Evolutionary conservation across 2,113 vertebrate species (phyloP).

Genomic region (Melanostigma gelatinosum): DNA sequence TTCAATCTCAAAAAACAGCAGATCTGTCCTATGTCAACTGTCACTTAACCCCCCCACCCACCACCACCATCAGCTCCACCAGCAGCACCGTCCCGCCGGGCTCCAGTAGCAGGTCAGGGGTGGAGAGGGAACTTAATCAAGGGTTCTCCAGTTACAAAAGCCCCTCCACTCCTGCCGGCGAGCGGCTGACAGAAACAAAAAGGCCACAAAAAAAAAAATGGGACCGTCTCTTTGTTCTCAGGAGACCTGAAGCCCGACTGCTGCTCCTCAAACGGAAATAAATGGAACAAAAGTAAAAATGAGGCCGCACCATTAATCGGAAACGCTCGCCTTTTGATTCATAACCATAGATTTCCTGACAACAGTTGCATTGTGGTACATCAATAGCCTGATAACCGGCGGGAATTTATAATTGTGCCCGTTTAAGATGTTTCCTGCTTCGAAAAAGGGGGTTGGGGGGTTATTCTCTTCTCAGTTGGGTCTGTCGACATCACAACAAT

Average conservation of each 20-base stretch:
- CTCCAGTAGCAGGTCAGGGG: constrained; percentile 66
- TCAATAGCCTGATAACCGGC: not conserved
- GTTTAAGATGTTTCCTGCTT: not conserved
- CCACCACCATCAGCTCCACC: constrained; percentile 23
- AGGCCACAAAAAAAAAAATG: constrained; percentile 42
- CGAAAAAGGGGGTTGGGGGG: not conserved
- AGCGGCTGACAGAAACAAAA: constrained; percentile 58
- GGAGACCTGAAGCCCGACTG: constrained; percentile 21
- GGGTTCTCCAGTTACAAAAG: constrained; percentile 82
- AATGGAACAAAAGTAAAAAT: not conserved
- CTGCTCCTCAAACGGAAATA: constrained; percentile 28
- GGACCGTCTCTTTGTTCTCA: constrained; percentile 51
- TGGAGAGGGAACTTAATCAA: constrained; percentile 79
- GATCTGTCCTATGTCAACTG: constrained; percentile 80
- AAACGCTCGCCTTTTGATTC: not conserved
- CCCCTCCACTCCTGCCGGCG: constrained; percentile 41
- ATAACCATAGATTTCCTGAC: not conserved
- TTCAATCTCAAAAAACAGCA: constrained; percentile 57
- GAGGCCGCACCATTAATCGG: not conserved
- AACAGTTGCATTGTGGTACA: not conserved
- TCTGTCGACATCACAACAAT: not conserved
- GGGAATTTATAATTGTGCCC: not conserved
- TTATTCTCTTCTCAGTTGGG: not conserved
- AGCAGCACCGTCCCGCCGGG: constrained; percentile 40
- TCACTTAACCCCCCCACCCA: constrained; percentile 75